Conservation (phyloP, 2,797 vertebrate genomes). For the Sus cebifrons region DNA sequence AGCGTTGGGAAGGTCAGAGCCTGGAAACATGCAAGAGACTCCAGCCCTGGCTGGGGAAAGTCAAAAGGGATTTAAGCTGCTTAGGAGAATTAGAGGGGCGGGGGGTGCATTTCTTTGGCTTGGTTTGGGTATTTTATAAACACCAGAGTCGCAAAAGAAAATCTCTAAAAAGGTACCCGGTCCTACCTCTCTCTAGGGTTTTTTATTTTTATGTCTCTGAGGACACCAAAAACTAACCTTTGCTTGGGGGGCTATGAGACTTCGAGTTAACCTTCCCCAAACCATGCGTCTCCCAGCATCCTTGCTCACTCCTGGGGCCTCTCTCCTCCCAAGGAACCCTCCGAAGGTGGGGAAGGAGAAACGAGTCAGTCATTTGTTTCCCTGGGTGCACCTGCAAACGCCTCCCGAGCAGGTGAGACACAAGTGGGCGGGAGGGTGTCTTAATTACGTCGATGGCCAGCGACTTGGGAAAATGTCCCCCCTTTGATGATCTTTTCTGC, state of each 20-base stretch:
- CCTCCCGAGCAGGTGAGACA: slow-evolving; percentile 40
- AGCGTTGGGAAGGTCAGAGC: slow-evolving; percentile 93
- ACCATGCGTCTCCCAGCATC: slow-evolving; percentile 71
- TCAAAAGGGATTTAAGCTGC: slow-evolving; percentile 91
- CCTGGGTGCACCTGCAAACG: slow-evolving; percentile 75
- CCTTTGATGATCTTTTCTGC: slow-evolving; percentile 83
- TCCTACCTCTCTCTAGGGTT: slow-evolving; percentile 79
- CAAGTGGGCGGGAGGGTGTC: slow-evolving; percentile 68
- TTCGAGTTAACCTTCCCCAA: slow-evolving; percentile 85
- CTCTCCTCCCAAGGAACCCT: slow-evolving; percentile 82
- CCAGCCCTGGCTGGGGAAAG: slow-evolving; percentile 91
- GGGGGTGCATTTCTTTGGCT: slow-evolving; percentile 87
- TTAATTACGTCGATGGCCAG: slow-evolving; percentile 85
- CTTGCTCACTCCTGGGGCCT: slow-evolving; percentile 70
- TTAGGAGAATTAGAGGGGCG: slow-evolving; percentile 89
- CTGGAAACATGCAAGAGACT: slow-evolving; percentile 90
- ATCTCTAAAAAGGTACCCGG: slow-evolving; percentile 83
- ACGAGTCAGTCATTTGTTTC: slow-evolving; percentile 80
- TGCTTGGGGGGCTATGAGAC: slow-evolving; percentile 79
- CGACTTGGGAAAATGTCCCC: slow-evolving; percentile 72
- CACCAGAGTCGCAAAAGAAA: slow-evolving; percentile 86
- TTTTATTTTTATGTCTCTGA: slow-evolving; percentile 82
- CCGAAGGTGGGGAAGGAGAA: slow-evolving; percentile 71
- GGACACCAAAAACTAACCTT: slow-evolving; percentile 85
- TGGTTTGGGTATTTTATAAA: slow-evolving; percentile 91